phyloP scores from a whole-genome alignment of 1,140 invertebrate species.

The Papilio helenus region DNA sequence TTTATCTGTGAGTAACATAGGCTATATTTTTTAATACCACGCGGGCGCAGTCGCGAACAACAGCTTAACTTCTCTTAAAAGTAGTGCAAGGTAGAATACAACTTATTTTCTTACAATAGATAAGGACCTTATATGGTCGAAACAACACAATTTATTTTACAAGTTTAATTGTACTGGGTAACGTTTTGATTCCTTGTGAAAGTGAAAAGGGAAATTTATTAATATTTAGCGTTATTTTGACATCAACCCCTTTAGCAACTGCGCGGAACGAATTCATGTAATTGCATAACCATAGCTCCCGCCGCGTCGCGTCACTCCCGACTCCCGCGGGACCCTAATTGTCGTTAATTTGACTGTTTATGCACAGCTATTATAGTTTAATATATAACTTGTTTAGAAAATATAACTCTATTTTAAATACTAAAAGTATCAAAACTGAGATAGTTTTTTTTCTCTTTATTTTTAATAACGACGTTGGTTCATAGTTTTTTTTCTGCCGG shows the following conservation, averaged over 20 bases:
- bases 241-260: constrained; percentile 49
- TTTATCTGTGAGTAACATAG: too few species aligned
- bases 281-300: constrained; percentile 51
- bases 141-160: too few species aligned
- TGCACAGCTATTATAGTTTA: constrained; percentile 15
- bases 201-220: constrained; percentile 35
- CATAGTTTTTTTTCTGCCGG: too few species aligned
- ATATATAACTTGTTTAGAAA: not conserved
- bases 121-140: too few species aligned
- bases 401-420: not conserved
- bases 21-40: too few species aligned
- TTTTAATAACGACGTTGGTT: too few species aligned
- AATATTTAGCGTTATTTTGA: constrained; percentile 45
- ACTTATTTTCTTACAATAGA: too few species aligned
- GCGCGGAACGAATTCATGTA: constrained; percentile 51
- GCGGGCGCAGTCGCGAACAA: too few species aligned
- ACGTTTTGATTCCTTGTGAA: constrained; percentile 2
- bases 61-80: too few species aligned
- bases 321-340: constrained; percentile 1
- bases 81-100: too few species aligned
- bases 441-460: too few species aligned
- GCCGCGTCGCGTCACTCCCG: not conserved
- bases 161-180: not conserved
- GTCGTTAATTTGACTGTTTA: constrained; percentile 35
- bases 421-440: not conserved